A percentile compares a stretch with the other conserved stretches of the same genome.
These are phyloP conservation scores for Onthophagus taurus DNA, from an alignment of 1,140 invertebrate genomes.

Conservation along the genomic window DNA sequence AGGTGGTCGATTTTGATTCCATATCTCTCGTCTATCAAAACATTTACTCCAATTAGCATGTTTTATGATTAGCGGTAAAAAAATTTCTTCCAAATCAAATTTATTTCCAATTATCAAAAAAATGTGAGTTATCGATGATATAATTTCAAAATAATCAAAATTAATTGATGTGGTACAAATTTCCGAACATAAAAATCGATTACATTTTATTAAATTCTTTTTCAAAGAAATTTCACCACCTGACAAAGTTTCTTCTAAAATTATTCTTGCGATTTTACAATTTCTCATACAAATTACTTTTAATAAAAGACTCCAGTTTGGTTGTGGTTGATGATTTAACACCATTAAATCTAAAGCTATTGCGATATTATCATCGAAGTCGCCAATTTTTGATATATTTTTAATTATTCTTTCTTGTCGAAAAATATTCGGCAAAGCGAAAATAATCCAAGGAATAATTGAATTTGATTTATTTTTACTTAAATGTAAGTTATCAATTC, in stretches of 20 bases:
- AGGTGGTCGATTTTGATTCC: constrained; percentile 63
- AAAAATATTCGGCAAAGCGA: constrained; percentile 53
- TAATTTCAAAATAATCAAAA: constrained; percentile 37
- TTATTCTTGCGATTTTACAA: constrained; percentile 39
- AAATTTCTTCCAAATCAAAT: constrained; percentile 47
- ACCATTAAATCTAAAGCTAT: constrained; percentile 60
- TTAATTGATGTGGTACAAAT: constrained; percentile 28
- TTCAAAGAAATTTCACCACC: constrained; percentile 12
- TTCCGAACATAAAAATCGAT: constrained; percentile 52
- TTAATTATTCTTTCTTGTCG: constrained; percentile 37
- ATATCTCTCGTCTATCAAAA: constrained; percentile 63
- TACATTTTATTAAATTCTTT: constrained; percentile 38
- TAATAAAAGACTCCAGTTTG: constrained; percentile 60
- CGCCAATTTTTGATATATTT: constrained; percentile 37
- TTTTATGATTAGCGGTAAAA: constrained; percentile 50
- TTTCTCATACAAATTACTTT: constrained; percentile 59
- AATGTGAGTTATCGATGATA: constrained; percentile 37
- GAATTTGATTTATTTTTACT: constrained; percentile 40
- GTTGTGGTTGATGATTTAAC: constrained; percentile 62
- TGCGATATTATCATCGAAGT: constrained; percentile 46
- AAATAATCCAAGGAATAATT: constrained; percentile 55
- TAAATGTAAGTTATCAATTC: constrained; percentile 44
- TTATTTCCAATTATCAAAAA: constrained; percentile 49
- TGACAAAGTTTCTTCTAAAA: constrained; percentile 30
- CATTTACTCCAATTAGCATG: constrained; percentile 52